Evolutionary conservation across 2,888 invertebrate species (phyloP).

Genomic region (Chromoteleia sp.): DNA sequence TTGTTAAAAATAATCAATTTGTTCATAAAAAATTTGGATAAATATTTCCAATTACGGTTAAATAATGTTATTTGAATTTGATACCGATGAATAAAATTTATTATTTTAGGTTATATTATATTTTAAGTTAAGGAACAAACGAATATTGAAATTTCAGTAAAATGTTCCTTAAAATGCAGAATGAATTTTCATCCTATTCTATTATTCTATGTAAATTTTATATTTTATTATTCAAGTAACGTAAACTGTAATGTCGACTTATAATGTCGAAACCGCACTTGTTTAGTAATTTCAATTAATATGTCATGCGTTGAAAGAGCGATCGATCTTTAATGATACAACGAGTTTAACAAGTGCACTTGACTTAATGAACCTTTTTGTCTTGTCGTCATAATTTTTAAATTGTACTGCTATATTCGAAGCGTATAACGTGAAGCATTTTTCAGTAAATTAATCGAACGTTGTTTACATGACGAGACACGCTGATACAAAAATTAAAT

Average conservation of each 20-base stretch:
- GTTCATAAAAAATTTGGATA: conserved; percentile 25
- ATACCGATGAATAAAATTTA: not conserved
- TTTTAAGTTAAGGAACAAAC: too few species aligned
- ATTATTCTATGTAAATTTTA: too few species aligned
- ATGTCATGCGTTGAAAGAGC: conserved; percentile 20
- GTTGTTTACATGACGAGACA: conserved; percentile 15
- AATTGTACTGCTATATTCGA: conserved; percentile 24
- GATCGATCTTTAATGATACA: conserved; percentile 52
- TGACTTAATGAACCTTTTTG: conserved; percentile 47
- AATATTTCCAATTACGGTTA: conserved; percentile 3
- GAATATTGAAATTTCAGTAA: too few species aligned
- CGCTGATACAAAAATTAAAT: conserved; percentile 16
- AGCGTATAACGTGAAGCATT: conserved; percentile 11
- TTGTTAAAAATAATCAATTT: conserved; percentile 18
- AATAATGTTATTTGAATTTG: conserved; percentile 5
- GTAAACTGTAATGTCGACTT: too few species aligned
- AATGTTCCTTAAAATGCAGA: too few species aligned
- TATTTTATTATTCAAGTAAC: too few species aligned
- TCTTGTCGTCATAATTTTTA: conserved; percentile 40
- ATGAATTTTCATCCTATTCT: too few species aligned
- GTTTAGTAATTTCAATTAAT: conserved; percentile 37
- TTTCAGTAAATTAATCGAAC: conserved; percentile 24
- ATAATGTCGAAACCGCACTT: conserved; percentile 29
- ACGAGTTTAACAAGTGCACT: conserved; percentile 52
- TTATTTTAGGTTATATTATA: too few species aligned